These are phyloP conservation scores for Trigoniulus corallinus DNA, from an alignment of 1,140 invertebrate genomes.

Conservation along the genomic window DNA sequence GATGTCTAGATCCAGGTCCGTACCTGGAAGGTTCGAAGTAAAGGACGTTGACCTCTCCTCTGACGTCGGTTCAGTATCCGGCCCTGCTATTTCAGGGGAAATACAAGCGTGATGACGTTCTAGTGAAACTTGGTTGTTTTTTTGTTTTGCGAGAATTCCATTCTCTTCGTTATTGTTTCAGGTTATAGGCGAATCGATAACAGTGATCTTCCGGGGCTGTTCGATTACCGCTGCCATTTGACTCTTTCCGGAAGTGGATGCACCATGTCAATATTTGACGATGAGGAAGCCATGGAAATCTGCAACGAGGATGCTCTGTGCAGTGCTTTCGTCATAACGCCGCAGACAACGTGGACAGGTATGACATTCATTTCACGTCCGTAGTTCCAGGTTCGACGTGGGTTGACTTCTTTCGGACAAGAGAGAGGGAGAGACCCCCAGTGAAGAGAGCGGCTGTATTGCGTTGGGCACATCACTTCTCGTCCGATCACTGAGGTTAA, in stretches of 20 bases:
- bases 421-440: too few relatives aligned
- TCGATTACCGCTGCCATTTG: constrained; percentile 26
- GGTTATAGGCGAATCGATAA: constrained; percentile 7
- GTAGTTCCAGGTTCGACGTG: too few relatives aligned
- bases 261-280: constrained; percentile 25
- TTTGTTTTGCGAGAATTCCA: neutral
- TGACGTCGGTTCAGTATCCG: too few relatives aligned
- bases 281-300: constrained; percentile 23
- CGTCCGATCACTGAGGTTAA: too few relatives aligned
- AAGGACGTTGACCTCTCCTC: too few relatives aligned
- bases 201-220: constrained; percentile 22
- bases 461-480: too few relatives aligned
- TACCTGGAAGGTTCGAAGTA: too few relatives aligned
- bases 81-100: too few relatives aligned
- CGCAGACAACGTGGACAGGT: constrained; percentile 27
- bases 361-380: neutral
- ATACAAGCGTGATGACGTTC: too few relatives aligned
- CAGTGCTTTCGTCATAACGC: constrained; percentile 24
- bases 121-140: neutral
- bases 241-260: constrained; percentile 23
- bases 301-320: constrained; percentile 24
- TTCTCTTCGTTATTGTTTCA: constrained; percentile 5
- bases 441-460: too few relatives aligned
- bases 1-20: too few relatives aligned
- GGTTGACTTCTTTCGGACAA: too few relatives aligned